Evolutionary conservation across 2,888 invertebrate genomes (phyloP).

Genomic region (Drosophila putrida): DNA sequence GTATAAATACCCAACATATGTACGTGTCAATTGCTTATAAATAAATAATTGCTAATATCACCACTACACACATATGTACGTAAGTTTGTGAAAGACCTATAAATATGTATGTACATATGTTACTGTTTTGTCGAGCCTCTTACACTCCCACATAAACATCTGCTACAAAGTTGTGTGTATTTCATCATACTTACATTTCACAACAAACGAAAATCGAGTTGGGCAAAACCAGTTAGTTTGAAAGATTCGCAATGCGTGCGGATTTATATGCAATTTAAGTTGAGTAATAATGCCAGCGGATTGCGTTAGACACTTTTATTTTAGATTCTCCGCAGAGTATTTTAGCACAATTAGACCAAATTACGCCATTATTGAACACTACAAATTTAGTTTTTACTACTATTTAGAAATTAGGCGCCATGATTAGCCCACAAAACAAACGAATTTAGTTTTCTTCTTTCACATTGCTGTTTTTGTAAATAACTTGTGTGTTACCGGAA

Average conservation of each 20-base stretch:
- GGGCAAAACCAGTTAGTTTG: slow-evolving; percentile 46
- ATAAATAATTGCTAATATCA: slow-evolving; percentile 12
- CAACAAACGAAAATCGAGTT: slow-evolving; percentile 16
- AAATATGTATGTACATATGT: not conserved
- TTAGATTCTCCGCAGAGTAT: not conserved
- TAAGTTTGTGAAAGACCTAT: not conserved
- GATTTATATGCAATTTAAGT: slow-evolving; percentile 36
- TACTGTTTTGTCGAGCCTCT: not conserved
- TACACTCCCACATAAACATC: not conserved
- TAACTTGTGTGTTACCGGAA: not conserved
- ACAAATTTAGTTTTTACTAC: slow-evolving; percentile 1
- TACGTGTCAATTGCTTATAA: slow-evolving; percentile 36
- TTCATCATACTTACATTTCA: slow-evolving; percentile 56
- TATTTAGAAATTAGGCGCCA: slow-evolving; percentile 41
- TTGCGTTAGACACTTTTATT: slow-evolving; percentile 45
- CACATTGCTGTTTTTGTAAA: slow-evolving; percentile 35
- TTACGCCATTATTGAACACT: slow-evolving; percentile 30
- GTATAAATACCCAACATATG: slow-evolving; percentile 3
- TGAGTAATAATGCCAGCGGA: slow-evolving; percentile 35
- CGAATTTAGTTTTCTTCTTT: slow-evolving; percentile 10
- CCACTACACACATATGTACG: not conserved
- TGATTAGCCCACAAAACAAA: slow-evolving; percentile 7
- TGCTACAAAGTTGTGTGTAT: slow-evolving; percentile 7
- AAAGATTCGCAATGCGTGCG: slow-evolving; percentile 11
- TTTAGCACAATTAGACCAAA: not conserved